Conservation (phyloP, 2,797 vertebrate species). For the Acrossocheilus fasciatus region DNA sequence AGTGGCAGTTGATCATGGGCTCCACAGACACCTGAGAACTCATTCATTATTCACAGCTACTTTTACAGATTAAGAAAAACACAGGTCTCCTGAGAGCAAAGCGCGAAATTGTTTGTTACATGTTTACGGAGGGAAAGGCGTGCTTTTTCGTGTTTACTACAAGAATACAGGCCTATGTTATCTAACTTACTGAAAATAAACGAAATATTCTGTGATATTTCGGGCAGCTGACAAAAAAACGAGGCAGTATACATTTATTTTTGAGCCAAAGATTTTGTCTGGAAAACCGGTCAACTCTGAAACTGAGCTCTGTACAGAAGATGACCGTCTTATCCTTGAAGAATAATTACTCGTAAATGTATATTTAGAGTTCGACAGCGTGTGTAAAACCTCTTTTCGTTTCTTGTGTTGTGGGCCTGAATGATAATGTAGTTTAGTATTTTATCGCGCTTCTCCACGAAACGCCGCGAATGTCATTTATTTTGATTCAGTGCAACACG, state of each 20-base stretch:
- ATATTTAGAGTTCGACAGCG: neutral
- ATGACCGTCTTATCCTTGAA: neutral
- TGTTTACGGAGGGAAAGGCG: neutral
- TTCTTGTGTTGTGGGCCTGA: neutral
- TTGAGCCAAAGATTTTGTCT: neutral
- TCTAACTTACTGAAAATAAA: neutral
- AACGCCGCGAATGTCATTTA: neutral
- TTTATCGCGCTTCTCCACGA: neutral
- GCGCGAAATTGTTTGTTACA: slow-evolving; percentile 19
- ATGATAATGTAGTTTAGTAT: neutral
- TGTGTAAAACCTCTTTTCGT: neutral
- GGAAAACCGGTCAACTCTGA: slow-evolving; percentile 9
- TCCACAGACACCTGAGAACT: slow-evolving; percentile 58
- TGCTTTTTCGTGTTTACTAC: neutral
- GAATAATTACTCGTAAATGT: neutral
- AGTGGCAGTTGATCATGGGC: slow-evolving; percentile 41
- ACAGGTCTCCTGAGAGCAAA: slow-evolving; percentile 15
- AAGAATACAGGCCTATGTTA: neutral
- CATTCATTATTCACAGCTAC: slow-evolving; percentile 61
- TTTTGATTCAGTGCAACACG: neutral
- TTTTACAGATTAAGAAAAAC: slow-evolving; percentile 48
- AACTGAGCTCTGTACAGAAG: neutral
- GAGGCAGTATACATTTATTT: neutral
- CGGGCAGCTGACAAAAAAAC: neutral
- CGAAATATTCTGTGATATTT: neutral